phyloP scores from a whole-genome alignment of 2,797 vertebrate genomes.

The Chelmon rostratus region DNA sequence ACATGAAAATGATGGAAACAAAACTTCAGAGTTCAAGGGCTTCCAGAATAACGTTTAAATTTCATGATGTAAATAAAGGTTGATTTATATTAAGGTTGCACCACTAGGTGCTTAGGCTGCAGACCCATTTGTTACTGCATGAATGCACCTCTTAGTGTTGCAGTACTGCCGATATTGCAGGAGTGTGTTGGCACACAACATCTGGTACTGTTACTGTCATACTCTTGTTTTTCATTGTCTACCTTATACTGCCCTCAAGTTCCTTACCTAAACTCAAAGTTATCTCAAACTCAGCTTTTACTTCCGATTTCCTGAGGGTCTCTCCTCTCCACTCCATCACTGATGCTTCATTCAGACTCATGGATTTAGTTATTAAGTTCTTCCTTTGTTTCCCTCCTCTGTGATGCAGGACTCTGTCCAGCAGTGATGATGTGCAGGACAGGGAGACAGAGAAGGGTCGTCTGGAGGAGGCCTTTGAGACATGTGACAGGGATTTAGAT shows the following conservation, averaged over 20 bases:
- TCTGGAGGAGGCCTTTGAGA: conserved; percentile 96
- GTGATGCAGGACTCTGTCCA: conserved; percentile 91
- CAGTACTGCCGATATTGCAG: not conserved
- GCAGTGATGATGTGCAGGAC: conserved; percentile 95
- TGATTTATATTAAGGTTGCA: no score
- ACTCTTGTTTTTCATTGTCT: not conserved
- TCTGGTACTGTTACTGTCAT: not conserved
- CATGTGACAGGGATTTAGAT: conserved; percentile 93
- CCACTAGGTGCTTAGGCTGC: not conserved
- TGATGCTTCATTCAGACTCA: not conserved
- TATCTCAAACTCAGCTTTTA: not conserved
- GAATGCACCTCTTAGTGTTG: not conserved
- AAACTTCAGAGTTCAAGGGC: not conserved
- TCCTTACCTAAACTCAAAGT: not conserved
- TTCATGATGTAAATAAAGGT: not conserved
- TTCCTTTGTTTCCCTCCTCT: not conserved
- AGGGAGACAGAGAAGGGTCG: conserved; percentile 96
- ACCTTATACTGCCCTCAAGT: not conserved
- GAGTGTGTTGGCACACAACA: not conserved
- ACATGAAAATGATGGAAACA: not conserved
- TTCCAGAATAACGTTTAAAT: not conserved
- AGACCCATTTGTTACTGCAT: not conserved
- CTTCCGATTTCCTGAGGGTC: not conserved
- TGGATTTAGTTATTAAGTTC: not conserved
- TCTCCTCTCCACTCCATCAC: not conserved